Base-by-base conservation (phyloP, 1,140 invertebrate species). In the Macrobrachium rosenbergii region DNA sequence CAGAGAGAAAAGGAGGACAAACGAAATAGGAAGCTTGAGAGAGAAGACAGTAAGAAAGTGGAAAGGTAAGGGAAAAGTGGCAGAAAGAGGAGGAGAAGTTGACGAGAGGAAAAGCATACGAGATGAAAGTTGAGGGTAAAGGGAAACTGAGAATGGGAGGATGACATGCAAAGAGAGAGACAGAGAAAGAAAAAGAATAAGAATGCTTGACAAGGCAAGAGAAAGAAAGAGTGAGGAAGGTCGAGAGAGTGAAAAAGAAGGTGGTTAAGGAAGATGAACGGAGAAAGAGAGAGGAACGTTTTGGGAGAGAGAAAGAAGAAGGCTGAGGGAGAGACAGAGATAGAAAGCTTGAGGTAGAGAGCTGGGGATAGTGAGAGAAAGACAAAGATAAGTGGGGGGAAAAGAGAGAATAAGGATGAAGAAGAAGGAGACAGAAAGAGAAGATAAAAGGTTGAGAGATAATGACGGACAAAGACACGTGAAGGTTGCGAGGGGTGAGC, bases 321-420 rank as follows among this genome's bases (percentile, higher is more conserved):
- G 28, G 28, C 3, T 37, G 28, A 37, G 28, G 1, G 79, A 81
- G 63, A 67, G 79, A 52, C 64, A 58, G 64, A 82, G 62, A 23
- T 37, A 73, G n/a, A 52, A 14, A 58, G 81, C n/a, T 63, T 72
- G 64, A 69, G 23, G 43, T 23, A 69, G 62, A 81, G 62, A 67
- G 79, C 64, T 17, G 43, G 60, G 45, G 79, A 69, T 59, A 81
- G 63, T 17, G 63, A 69, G 60, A 63, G 63, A 52, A 63, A 45
- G n/a, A 63, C 21, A 52, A 43, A 2, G 14, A 8, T 17, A 43
- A n/a, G n/a, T n/a, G n/a, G n/a, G n/a, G n/a, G n/a, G n/a, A 28
- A 3, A 14, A 81, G 2, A 14, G 52, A 62, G 43, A 79, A 16
- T 10, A 16, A 5, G 10, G 37, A 16, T 5, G 76, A 79, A 58